Base-by-base conservation (phyloP, 53 echinoderm and acorn worm species). In the Paracentrotus lividus region DNA sequence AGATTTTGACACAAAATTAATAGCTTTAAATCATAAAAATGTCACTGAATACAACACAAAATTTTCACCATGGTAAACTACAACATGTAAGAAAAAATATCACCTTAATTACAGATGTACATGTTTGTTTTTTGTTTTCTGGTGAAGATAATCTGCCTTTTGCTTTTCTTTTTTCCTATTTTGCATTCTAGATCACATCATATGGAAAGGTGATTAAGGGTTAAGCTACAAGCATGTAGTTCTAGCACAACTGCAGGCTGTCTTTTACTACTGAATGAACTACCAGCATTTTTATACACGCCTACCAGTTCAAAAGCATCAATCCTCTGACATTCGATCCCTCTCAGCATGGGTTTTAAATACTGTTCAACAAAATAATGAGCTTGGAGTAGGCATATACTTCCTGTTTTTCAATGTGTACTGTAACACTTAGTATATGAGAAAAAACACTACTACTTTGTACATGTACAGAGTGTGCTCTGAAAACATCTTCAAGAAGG, bases 321-420 rank as follows among this genome's bases (percentile, higher is more conserved):
- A n/a, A 52, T 34, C 5, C 57, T 8, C 21, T 4, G 86, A 56
- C 53, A 86, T 21, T 8, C 13, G 55, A 86, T 86, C 33, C 56
- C 56, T 3, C 86, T 86, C 57, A 34, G 56, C 18, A 86, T 6
- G 86, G 36, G 54, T 47, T 86, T 56, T 1, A 55, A 53, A 86
- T 86, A 36, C 31, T 86, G 86, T 38, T 86, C 13, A 26, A 47
- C 15, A 36, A 61, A 38, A 47, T 26, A 81, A 45, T 12, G 27
- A 20, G 49, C n/a, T 9, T 13, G 40, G 40, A 81, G 44, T 26
- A n/a, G n/a, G n/a, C n/a, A n/a, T n/a, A 47, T 47, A 81, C 81
- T 45, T 81, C 81, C 81, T 81, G 81, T 81, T 81, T 47, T n/a
- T 81, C n/a, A 47, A 78, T 24, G 47, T 45, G 81, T 72, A 38